phyloP scores from a whole-genome alignment of 2,113 vertebrate genomes.

The Podilymbus podiceps region DNA sequence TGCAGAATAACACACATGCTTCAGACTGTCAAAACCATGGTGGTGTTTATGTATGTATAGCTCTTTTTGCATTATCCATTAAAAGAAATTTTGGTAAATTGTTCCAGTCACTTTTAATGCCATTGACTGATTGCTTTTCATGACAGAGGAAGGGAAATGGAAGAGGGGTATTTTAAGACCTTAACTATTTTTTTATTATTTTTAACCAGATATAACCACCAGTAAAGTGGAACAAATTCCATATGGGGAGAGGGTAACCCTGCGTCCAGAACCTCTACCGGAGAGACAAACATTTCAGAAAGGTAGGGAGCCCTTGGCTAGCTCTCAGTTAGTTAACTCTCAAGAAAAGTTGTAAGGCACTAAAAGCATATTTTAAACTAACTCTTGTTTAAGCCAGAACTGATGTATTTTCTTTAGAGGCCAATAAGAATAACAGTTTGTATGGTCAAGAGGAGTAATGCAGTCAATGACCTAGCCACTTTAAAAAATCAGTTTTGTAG shows the following conservation, averaged over 20 bases:
- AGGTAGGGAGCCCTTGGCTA: constrained; percentile 73
- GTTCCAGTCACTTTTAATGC: not conserved
- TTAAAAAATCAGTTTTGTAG: not conserved
- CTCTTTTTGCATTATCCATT: not conserved
- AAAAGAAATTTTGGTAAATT: not conserved
- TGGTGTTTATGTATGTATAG: not conserved
- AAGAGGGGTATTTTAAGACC: not conserved
- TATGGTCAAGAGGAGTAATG: not conserved
- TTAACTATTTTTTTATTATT: constrained; percentile 15
- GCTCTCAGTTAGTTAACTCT: not conserved
- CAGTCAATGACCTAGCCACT: not conserved
- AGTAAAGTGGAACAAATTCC: constrained; percentile 92
- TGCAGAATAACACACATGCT: not conserved
- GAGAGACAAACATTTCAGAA: constrained; percentile 89
- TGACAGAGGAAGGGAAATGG: not conserved
- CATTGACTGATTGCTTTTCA: not conserved
- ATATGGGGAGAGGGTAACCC: constrained; percentile 93
- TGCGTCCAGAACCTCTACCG: constrained; percentile 87
- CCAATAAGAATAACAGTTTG: not conserved
- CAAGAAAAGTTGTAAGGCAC: not conserved
- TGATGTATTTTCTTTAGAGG: not conserved
- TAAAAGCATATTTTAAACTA: not conserved
- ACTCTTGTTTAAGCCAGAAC: not conserved
- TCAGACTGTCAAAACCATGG: not conserved
- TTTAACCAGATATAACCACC: constrained; percentile 73